These are phyloP conservation scores for Neoniphon sammara DNA, from an alignment of 2,797 vertebrate genomes.

Conservation along the genomic window DNA sequence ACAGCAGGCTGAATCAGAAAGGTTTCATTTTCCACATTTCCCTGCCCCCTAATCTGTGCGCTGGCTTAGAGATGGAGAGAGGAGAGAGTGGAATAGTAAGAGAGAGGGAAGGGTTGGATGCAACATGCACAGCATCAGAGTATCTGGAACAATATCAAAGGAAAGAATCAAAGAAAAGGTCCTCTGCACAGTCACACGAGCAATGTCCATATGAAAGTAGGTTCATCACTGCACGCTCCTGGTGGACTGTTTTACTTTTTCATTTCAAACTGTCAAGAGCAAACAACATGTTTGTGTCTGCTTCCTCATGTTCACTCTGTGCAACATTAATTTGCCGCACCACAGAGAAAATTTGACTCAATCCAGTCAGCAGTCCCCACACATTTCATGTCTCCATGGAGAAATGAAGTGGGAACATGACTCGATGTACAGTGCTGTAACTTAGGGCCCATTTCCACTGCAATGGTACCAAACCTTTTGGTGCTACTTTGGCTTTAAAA, in stretches of 20 bases:
- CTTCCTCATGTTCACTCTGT: background rate
- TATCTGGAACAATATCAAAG: slow-evolving; percentile 33
- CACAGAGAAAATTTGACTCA: slow-evolving; percentile 2
- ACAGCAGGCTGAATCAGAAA: slow-evolving; percentile 59
- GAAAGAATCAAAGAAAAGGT: slow-evolving; percentile 34
- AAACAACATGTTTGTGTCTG: too few relatives aligned
- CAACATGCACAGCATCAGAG: slow-evolving; percentile 44
- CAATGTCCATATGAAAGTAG: too few relatives aligned
- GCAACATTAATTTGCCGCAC: slow-evolving; percentile 8
- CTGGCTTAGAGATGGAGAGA: slow-evolving; percentile 20
- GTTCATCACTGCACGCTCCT: too few relatives aligned
- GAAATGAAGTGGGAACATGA: background rate
- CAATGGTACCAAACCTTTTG: too few relatives aligned
- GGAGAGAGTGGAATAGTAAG: slow-evolving; percentile 27
- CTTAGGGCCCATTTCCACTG: too few relatives aligned
- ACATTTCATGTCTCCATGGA: background rate
- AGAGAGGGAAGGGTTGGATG: slow-evolving; percentile 26
- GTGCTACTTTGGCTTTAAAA: too few relatives aligned
- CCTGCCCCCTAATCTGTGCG: slow-evolving; percentile 46
- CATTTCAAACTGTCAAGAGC: too few relatives aligned
- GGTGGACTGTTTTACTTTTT: too few relatives aligned
- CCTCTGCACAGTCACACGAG: too few relatives aligned
- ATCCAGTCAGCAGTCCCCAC: background rate
- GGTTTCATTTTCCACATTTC: slow-evolving; percentile 67
- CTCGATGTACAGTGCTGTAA: background rate